phyloP scores from a whole-genome alignment of 2,797 vertebrate species.

The Chelmon rostratus region DNA sequence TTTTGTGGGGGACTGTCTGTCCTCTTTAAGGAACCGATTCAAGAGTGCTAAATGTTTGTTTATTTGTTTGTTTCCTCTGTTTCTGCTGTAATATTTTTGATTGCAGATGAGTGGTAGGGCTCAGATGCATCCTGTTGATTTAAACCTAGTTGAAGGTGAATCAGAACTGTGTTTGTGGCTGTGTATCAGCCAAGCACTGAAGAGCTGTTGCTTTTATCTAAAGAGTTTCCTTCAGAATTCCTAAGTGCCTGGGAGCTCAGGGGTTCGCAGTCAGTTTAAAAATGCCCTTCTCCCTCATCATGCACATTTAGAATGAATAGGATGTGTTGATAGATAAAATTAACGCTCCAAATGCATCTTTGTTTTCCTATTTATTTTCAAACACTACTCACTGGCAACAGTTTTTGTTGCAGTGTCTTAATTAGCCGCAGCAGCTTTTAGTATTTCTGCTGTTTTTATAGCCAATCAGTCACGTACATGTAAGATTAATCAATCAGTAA shows the following conservation, averaged over 20 bases:
- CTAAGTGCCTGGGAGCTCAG: slow-evolving; percentile 83
- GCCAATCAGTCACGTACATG: slow-evolving; percentile 21
- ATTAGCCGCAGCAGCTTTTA: slow-evolving; percentile 15
- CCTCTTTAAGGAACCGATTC: slow-evolving; percentile 75
- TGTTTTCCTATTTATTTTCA: slow-evolving; percentile 22
- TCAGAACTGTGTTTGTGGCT: slow-evolving; percentile 5
- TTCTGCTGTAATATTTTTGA: slow-evolving; percentile 32
- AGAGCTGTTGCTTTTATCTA: slow-evolving; percentile 34
- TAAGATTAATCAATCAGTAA: slow-evolving; percentile 16
- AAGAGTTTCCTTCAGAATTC: slow-evolving; percentile 48
- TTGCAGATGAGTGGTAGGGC: slow-evolving; percentile 16
- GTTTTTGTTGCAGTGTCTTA: slow-evolving; percentile 47
- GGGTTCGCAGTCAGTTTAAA: slow-evolving; percentile 62
- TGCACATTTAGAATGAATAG: slow-evolving; percentile 24
- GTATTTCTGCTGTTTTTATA: slow-evolving; percentile 33
- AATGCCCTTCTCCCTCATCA: slow-evolving; percentile 42
- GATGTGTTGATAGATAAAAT: slow-evolving; percentile 5
- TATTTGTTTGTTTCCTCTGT: slow-evolving; percentile 22
- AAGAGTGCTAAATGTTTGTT: slow-evolving; percentile 74
- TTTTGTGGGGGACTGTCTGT: slow-evolving; percentile 60
- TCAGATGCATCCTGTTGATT: slow-evolving; percentile 7
- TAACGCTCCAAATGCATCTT: slow-evolving; percentile 28
- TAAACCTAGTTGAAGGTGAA: neutral
- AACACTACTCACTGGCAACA: slow-evolving; percentile 33
- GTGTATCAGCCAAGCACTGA: slow-evolving; percentile 18